A percentile compares a stretch with the other conserved stretches of the same genome.
phyloP scores from a whole-genome alignment of 30 jellyfish, hydroid and myxozoan species.

The Aurelia aurita complex sp. Pacific region DNA sequence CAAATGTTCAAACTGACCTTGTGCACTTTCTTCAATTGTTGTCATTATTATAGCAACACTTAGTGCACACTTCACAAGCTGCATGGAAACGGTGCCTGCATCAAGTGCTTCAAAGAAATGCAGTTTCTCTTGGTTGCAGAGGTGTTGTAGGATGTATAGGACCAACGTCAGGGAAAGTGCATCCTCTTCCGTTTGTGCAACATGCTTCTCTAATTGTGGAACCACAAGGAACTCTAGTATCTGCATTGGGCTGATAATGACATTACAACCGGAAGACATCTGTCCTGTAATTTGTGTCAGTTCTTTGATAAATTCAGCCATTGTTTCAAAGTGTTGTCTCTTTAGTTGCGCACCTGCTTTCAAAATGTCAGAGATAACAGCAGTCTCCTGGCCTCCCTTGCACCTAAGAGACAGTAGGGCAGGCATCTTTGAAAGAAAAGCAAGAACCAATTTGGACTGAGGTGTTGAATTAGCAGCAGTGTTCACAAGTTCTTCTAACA shows the following conservation, averaged over 20 bases:
- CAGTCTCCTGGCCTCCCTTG: conserved; percentile 7
- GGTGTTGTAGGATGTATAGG: background rate
- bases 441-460: conserved; percentile 9
- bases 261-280: background rate
- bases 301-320: conserved; percentile 12
- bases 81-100: too few relatives aligned
- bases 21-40: too few relatives aligned
- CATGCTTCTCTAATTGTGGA: conserved; percentile 2
- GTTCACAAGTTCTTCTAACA: conserved; percentile 12
- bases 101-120: too few relatives aligned
- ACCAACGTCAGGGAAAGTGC: background rate
- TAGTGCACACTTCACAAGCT: too few relatives aligned
- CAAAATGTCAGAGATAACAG: background rate
- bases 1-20: too few relatives aligned
- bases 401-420: background rate
- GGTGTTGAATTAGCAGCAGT: conserved; percentile 22
- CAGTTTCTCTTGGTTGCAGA: too few relatives aligned
- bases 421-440: background rate
- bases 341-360: background rate
- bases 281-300: background rate
- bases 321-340: conserved; percentile 14
- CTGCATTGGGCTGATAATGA: background rate
- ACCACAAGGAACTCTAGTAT: background rate
- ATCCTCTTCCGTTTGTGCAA: background rate
- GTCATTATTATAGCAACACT: too few relatives aligned